Conservation (phyloP, 2,888 invertebrate species). For the Caenorhabditis sp. region DNA sequence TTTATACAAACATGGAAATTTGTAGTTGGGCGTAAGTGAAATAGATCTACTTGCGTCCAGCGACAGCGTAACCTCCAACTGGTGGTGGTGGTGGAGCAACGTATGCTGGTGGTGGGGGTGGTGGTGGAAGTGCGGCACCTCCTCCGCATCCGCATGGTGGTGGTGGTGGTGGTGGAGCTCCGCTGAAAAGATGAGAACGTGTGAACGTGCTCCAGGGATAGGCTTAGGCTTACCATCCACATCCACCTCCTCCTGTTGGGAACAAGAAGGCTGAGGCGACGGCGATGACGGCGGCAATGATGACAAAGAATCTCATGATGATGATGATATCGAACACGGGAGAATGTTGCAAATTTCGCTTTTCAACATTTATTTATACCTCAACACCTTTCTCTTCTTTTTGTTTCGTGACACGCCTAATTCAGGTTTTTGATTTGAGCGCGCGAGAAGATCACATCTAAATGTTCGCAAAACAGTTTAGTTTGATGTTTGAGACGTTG, state of each 20-base stretch:
- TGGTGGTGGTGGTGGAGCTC: conserved; percentile 49
- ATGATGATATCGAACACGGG: too few relatives aligned
- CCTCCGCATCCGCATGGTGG: conserved; percentile 51
- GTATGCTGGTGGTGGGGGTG: conserved; percentile 16
- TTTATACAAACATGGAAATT: too few relatives aligned
- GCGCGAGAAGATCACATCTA: too few relatives aligned
- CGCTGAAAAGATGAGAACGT: background rate
- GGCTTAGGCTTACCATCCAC: conserved; percentile 50
- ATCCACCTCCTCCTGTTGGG: conserved; percentile 47
- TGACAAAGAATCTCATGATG: conserved; percentile 6
- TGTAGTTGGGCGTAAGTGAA: too few relatives aligned
- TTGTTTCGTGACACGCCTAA: too few relatives aligned
- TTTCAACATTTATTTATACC: too few relatives aligned
- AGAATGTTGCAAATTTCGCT: too few relatives aligned
- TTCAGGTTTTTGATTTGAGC: too few relatives aligned
- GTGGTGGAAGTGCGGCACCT: conserved; percentile 42
- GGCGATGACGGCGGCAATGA: conserved; percentile 42
- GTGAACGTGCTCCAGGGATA: background rate
- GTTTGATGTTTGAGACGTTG: too few relatives aligned
- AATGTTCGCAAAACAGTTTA: too few relatives aligned
- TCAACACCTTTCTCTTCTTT: too few relatives aligned
- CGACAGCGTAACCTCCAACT: conserved; percentile 33
- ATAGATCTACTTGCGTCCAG: conserved; percentile 23
- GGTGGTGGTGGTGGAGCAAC: conserved; percentile 41
- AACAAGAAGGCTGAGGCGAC: conserved; percentile 42